Conservation (phyloP, 2,113 vertebrate genomes). For the Lagopus muta region DNA sequence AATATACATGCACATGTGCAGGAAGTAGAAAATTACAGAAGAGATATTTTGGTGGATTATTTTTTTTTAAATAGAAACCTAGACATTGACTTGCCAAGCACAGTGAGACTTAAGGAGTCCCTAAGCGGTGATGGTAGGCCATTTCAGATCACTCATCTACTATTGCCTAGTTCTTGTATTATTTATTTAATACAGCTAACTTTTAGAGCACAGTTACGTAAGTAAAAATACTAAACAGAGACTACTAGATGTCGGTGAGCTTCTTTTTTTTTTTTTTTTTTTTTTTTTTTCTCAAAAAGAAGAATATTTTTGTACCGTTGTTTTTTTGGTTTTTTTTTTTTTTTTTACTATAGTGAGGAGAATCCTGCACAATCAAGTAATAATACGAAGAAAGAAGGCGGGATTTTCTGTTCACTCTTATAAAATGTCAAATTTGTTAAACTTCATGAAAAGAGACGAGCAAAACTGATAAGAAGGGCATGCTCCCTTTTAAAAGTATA, state of each 20-base stretch:
- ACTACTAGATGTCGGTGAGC: rapidly evolving
- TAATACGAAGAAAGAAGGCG: not conserved
- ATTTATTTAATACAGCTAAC: not conserved
- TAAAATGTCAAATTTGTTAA: not conserved
- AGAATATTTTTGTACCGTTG: not conserved
- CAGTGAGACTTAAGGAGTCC: not conserved
- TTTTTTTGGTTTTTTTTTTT: no score
- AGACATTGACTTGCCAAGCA: not conserved
- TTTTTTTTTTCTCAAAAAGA: not conserved
- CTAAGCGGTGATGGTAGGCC: not conserved
- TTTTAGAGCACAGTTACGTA: not conserved
- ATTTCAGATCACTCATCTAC: not conserved
- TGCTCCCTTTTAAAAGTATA: not conserved
- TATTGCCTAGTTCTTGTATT: not conserved
- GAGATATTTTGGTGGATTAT: not conserved
- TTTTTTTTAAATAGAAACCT: not conserved
- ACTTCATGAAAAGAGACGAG: not conserved
- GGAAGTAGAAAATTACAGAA: not conserved
- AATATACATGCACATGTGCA: rapidly evolving
- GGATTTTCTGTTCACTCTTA: not conserved
- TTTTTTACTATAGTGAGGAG: no score
- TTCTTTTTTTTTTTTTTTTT: rapidly evolving
- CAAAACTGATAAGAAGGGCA: not conserved
- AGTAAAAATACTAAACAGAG: not conserved
- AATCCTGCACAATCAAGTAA: not conserved